Evolutionary conservation across 2,888 invertebrate species (phyloP).

Genomic region (Teleogryllus oceanicus): DNA sequence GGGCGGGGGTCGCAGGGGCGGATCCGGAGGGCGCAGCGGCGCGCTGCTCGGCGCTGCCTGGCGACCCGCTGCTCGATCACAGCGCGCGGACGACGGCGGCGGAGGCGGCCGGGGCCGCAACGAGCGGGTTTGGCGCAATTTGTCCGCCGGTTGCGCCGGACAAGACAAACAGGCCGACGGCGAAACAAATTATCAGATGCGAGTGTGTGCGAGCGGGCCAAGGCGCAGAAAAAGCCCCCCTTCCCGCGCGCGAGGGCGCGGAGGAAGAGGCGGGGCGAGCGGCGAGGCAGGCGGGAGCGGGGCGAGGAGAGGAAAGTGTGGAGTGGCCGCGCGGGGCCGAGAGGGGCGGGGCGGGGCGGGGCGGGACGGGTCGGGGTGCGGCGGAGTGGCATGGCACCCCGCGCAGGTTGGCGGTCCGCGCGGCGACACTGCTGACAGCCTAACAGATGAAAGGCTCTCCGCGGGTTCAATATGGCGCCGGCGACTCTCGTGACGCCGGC

Average conservation of each 20-base stretch:
- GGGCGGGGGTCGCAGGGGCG: neutral
- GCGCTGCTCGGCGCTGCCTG: neutral
- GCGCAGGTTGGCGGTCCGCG: neutral
- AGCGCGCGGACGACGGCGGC: neutral
- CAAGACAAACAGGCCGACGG: conserved; percentile 1
- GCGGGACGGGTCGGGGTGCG: too few species aligned
- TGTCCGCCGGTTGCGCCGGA: neutral
- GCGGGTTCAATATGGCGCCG: conserved; percentile 31
- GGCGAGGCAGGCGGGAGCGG: too few species aligned
- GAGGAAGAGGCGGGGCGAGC: too few species aligned
- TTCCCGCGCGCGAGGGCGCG: neutral
- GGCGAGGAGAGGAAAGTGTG: too few species aligned
- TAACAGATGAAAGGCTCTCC: conserved; percentile 28
- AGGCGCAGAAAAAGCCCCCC: neutral
- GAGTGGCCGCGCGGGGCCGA: too few species aligned
- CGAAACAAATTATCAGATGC: conserved; percentile 9
- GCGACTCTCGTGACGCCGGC: neutral
- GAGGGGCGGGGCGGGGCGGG: too few species aligned
- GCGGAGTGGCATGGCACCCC: too few species aligned
- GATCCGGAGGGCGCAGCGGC: neutral
- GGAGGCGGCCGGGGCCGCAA: neutral
- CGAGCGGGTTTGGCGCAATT: neutral
- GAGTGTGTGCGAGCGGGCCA: neutral
- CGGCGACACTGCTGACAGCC: conserved; percentile 29
- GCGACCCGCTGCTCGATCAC: conserved; percentile 5